phyloP scores from a whole-genome alignment of 2,113 vertebrate genomes.

The Acrocephalus kingi region DNA sequence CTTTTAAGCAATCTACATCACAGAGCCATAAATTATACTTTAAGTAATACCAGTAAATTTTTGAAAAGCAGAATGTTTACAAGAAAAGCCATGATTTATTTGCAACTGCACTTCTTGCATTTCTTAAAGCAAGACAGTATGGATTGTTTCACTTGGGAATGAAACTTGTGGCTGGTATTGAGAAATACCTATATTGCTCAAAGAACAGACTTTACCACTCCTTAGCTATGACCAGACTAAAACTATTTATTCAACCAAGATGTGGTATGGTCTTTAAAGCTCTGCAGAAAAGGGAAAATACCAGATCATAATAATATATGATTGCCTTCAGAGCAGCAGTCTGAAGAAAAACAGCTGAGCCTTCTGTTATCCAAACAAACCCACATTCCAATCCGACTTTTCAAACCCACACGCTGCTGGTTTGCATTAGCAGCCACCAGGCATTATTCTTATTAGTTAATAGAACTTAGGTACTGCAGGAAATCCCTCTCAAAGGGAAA shows the following conservation, averaged over 20 bases:
- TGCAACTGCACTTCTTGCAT: not conserved
- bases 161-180: not conserved
- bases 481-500: not conserved
- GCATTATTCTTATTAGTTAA: slow-evolving; percentile 7
- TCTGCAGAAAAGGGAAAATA: slow-evolving; percentile 19
- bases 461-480: not conserved
- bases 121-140: not conserved
- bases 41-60: not conserved
- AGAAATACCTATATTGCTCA: not conserved
- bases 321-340: slow-evolving; percentile 15
- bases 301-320: not conserved
- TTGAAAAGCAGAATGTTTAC: not conserved
- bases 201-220: not conserved
- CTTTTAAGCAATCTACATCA: not conserved
- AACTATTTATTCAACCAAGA: not conserved
- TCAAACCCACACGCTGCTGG: slow-evolving; percentile 28
- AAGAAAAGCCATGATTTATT: not conserved
- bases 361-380: slow-evolving; percentile 31
- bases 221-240: not conserved
- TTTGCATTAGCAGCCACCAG: slow-evolving; percentile 43
- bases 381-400: slow-evolving; percentile 33
- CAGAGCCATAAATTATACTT: not conserved
- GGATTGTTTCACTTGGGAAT: not conserved
- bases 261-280: not conserved
- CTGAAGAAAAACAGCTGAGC: slow-evolving; percentile 51